phyloP scores from a whole-genome alignment of 2,888 invertebrate genomes.

The Patella ulyssiponensis region DNA sequence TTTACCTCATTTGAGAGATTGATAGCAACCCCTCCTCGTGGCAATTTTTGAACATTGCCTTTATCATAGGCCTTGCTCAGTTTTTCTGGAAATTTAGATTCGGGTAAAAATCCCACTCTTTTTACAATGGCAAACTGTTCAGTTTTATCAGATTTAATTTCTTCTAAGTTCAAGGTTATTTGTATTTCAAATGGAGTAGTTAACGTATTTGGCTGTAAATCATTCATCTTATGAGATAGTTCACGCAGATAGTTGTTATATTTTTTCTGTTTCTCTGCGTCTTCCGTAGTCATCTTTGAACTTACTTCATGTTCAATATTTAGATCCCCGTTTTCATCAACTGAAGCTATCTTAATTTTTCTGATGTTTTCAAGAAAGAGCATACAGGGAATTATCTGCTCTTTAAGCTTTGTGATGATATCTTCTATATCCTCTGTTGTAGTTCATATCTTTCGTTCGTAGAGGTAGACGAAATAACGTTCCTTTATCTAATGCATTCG shows the following conservation, averaged over 20 bases:
- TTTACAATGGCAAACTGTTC: conserved; percentile 54
- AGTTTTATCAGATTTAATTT: conserved; percentile 9
- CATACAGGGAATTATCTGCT: conserved; percentile 54
- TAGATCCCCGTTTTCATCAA: conserved; percentile 32
- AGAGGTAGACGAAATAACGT: conserved; percentile 68
- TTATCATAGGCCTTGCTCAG: conserved; percentile 42
- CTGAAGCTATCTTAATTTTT: conserved; percentile 44
- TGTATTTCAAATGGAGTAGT: conserved; percentile 18
- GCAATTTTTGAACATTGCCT: conserved; percentile 47
- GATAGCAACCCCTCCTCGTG: conserved; percentile 53
- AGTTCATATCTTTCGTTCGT: conserved; percentile 47
- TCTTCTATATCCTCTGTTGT: conserved; percentile 33
- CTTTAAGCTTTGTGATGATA: conserved; percentile 48
- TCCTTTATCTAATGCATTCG: conserved; percentile 40
- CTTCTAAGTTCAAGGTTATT: conserved; percentile 24
- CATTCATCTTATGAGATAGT: conserved; percentile 12
- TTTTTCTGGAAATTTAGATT: conserved; percentile 27
- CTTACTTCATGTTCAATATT: conserved; percentile 32
- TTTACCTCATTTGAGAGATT: not conserved
- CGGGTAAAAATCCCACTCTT: conserved; percentile 47
- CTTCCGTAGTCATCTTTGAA: conserved; percentile 20
- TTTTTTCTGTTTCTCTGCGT: conserved; percentile 9
- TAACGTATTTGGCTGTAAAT: conserved; percentile 1
- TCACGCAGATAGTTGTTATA: conserved; percentile 23
- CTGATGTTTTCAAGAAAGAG: conserved; percentile 63